A percentile compares a stretch with the other conserved stretches of the same genome.
phyloP scores from a whole-genome alignment of 2,888 invertebrate species.

The Linhomoeus sp. region DNA sequence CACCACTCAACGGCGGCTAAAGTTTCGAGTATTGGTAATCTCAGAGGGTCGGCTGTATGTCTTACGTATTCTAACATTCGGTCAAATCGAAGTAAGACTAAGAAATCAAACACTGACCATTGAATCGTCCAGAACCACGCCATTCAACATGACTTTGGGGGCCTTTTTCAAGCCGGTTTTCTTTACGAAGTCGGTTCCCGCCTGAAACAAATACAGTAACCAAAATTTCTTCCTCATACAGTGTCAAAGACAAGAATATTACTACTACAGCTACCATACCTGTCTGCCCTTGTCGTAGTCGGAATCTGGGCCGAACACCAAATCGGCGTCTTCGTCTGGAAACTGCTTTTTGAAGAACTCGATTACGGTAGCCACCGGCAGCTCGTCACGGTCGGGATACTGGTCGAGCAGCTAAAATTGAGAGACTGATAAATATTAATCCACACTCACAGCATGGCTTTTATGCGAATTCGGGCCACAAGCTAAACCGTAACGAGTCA shows the following conservation, averaged over 20 bases:
- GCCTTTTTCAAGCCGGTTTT: slow-evolving; percentile 30
- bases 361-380: slow-evolving; percentile 49
- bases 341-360: slow-evolving; percentile 44
- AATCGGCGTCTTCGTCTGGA: slow-evolving; percentile 43
- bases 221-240: no score
- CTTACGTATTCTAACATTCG: no score
- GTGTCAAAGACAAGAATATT: not conserved
- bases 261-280: slow-evolving; percentile 13
- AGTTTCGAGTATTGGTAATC: no score
- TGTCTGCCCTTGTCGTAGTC: slow-evolving; percentile 62
- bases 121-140: slow-evolving; percentile 57
- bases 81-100: no score
- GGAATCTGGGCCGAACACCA: slow-evolving; percentile 64
- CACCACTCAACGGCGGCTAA: no score
- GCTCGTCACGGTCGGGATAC: slow-evolving; percentile 16
- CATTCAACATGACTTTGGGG: slow-evolving; percentile 65
- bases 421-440: no score
- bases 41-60: no score
- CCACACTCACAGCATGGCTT: no score
- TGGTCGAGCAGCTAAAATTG: slow-evolving; percentile 9
- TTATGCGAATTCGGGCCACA: no score
- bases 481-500: no score
- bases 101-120: slow-evolving; percentile 14
- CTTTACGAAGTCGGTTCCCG: slow-evolving; percentile 25
- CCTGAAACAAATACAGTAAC: slow-evolving; percentile 6